A percentile compares a stretch with the other conserved stretches of the same genome.
phyloP scores from a whole-genome alignment of 2,797 vertebrate species.

The Morus bassanus region DNA sequence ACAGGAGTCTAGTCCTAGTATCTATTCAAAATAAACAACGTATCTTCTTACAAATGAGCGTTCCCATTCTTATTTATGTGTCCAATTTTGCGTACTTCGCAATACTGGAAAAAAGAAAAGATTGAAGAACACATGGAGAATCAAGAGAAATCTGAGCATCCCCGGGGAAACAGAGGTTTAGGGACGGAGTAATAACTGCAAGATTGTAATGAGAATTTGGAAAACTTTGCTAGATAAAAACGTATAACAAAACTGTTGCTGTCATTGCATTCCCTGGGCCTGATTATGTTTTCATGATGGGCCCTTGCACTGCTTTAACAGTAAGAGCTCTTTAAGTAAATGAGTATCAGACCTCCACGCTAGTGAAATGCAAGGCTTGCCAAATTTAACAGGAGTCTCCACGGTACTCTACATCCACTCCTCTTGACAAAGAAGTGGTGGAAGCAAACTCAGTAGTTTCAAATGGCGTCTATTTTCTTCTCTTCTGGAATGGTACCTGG shows the following conservation, averaged over 20 bases:
- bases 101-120: not conserved
- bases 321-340: not conserved
- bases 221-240: constrained; percentile 48
- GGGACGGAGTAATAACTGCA: constrained; percentile 18
- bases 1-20: constrained; percentile 4
- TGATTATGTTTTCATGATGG: not conserved
- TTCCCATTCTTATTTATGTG: constrained; percentile 37
- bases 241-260: not conserved
- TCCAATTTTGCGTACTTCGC: not conserved
- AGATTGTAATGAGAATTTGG: constrained; percentile 24
- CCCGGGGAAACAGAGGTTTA: constrained; percentile 36
- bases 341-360: constrained; percentile 21
- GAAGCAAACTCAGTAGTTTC: not conserved
- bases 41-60: constrained; percentile 43
- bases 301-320: not conserved
- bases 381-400: not conserved
- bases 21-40: constrained; percentile 47
- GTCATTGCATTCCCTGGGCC: constrained; percentile 8
- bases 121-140: constrained; percentile 23
- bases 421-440: not conserved
- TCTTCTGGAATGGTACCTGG: not conserved
- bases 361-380: not conserved
- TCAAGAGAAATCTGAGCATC: constrained; percentile 52
- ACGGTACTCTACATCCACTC: not conserved
- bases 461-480: not conserved